phyloP scores from a whole-genome alignment of 2,797 vertebrate species.

The Hemibagrus guttatus region DNA sequence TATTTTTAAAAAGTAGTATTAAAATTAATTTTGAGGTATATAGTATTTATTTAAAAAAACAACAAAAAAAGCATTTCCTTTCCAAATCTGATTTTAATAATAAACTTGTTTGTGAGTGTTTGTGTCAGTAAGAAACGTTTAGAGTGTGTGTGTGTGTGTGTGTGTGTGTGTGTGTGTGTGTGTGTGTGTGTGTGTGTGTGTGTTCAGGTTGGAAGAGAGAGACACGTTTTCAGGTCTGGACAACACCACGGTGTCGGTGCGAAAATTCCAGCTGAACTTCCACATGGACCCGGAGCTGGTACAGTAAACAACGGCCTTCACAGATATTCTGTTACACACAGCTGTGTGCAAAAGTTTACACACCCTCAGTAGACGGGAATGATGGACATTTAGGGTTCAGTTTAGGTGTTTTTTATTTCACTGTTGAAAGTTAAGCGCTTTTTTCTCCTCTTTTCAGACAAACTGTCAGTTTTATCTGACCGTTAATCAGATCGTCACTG shows the following conservation, averaged over 20 bases:
- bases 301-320: neutral
- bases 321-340: neutral
- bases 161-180: too few relatives aligned
- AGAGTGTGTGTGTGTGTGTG: neutral
- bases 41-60: too few relatives aligned
- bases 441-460: slow-evolving; percentile 25
- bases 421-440: neutral
- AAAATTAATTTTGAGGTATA: neutral
- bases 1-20: neutral
- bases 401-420: neutral
- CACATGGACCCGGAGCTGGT: slow-evolving; percentile 56
- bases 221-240: slow-evolving; percentile 35
- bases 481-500: slow-evolving; percentile 35
- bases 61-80: neutral
- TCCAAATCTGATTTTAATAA: too few relatives aligned
- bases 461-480: slow-evolving; percentile 54
- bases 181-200: too few relatives aligned
- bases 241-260: slow-evolving; percentile 41
- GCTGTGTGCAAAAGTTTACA: neutral
- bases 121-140: neutral
- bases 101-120: neutral
- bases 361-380: neutral
- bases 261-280: slow-evolving; percentile 46
- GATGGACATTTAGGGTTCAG: neutral
- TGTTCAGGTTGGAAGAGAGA: slow-evolving; percentile 46